A percentile compares a stretch with the other conserved stretches of the same genome.
phyloP scores from a whole-genome alignment of 1,140 invertebrate species.

The Choristoneura fumiferana region DNA sequence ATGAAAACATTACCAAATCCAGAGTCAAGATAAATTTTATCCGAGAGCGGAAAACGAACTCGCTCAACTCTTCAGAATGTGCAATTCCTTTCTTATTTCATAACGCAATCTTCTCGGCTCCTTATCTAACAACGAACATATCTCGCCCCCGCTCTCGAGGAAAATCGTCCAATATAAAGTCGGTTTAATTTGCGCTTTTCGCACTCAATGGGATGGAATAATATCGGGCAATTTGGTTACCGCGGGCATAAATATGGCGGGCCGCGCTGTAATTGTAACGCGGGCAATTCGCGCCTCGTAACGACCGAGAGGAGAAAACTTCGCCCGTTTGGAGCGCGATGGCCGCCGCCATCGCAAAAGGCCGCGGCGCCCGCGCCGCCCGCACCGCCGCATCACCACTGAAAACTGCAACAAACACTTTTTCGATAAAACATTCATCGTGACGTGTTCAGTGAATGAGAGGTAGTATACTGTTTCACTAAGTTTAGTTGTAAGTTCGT shows the following conservation, averaged over 20 bases:
- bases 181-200: slow-evolving; percentile 78
- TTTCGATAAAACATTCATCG: too few relatives aligned
- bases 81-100: slow-evolving; percentile 77
- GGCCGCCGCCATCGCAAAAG: slow-evolving; percentile 28
- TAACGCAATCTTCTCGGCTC: slow-evolving; percentile 72
- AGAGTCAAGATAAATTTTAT: slow-evolving; percentile 35
- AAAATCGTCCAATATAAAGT: slow-evolving; percentile 79
- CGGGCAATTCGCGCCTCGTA: slow-evolving; percentile 74
- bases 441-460: too few relatives aligned
- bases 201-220: slow-evolving; percentile 78
- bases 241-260: slow-evolving; percentile 76
- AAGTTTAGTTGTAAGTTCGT: too few relatives aligned
- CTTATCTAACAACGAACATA: slow-evolving; percentile 75
- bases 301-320: slow-evolving; percentile 71
- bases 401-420: too few relatives aligned
- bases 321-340: slow-evolving; percentile 60
- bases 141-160: slow-evolving; percentile 70
- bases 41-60: slow-evolving; percentile 34
- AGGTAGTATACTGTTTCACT: too few relatives aligned
- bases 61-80: slow-evolving; percentile 67
- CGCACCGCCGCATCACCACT: too few relatives aligned
- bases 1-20: slow-evolving; percentile 18
- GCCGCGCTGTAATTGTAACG: slow-evolving; percentile 76
- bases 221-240: slow-evolving; percentile 78
- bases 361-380: neutral